Base-by-base conservation (phyloP, 2,113 vertebrate genomes). In the Galeopterus variegatus region DNA sequence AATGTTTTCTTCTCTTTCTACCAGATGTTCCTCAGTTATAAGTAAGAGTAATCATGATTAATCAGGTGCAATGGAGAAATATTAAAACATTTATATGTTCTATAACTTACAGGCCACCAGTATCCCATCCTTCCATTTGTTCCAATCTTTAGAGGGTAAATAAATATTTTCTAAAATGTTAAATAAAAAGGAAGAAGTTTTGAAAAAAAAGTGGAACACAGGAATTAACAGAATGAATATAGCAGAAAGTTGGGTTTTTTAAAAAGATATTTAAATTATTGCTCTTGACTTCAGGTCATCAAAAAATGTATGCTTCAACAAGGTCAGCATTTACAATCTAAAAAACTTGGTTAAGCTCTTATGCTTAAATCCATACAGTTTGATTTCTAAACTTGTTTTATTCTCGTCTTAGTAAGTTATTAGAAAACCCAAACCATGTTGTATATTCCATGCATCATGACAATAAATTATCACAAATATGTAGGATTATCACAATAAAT, bases 381-480 rank as follows among this genome's bases (percentile, higher is more conserved):
- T 93, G 67, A 80, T 69, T 23, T 89, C 88, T 90, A 11, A 92
- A 90, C 50, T 56, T 92, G 18, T 86, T 56, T 84, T 48, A 67
- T 48, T 92, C 13, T 85, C 76, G n/a, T 36, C 45, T 88, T 45
- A 83, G 31, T 97, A 91, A 98, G 89, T 77, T 96, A 85, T 94
- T 92, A 93, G 92, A 95, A 94, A 98, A 88, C 81, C 41, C 85
- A 96, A 70, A 60, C 17, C 82, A 84, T 26, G 62, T 56, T 97
- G 50, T 94, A 96, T 95, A 97, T 98, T 98, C 93, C 91, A 82
- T 41, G 56, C 90, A 93, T 90, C 88, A 87, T 82, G 96, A 83
- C 93, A 98, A 85, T 92, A 96, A 97, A 97, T 94, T 96, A 97
- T 97, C 93, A 97, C 90, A 98, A 97, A 97, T 88, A 96, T 17